phyloP scores from a whole-genome alignment of 2,113 vertebrate species.

The Sterrhoptilus dennistouni region DNA sequence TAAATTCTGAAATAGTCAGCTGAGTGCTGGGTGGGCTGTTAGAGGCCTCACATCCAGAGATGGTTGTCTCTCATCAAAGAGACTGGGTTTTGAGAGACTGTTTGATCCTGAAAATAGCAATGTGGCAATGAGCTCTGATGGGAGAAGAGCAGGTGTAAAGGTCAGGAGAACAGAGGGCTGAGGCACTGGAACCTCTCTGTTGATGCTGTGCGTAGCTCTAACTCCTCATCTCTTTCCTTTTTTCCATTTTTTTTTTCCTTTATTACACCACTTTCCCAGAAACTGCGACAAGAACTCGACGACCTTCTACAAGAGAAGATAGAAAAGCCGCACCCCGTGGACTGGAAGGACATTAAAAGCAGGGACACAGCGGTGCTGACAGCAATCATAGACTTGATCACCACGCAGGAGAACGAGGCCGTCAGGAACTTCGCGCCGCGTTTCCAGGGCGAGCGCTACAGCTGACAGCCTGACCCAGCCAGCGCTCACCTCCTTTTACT shows the following conservation, averaged over 20 bases:
- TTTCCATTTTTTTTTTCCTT: not conserved
- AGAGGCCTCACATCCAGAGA: not conserved
- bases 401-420: constrained; percentile 86
- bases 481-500: not conserved
- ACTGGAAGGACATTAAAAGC: constrained; percentile 84
- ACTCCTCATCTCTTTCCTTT: not conserved
- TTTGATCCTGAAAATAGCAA: not conserved
- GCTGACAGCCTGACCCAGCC: constrained; percentile 26
- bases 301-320: constrained; percentile 92
- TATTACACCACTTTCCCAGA: constrained; percentile 64
- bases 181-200: not conserved
- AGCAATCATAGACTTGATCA: constrained; percentile 95
- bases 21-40: not conserved
- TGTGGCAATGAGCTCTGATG: not conserved
- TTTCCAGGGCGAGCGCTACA: constrained; percentile 72
- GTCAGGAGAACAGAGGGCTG: not conserved
- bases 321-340: constrained; percentile 87
- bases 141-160: not conserved
- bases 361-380: constrained; percentile 93
- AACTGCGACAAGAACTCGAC: constrained; percentile 88
- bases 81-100: not conserved
- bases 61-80: not conserved
- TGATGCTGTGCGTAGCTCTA: not conserved
- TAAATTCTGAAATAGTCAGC: not conserved
- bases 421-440: constrained; percentile 69